phyloP scores from a whole-genome alignment of 2,888 invertebrate species.

The Trypoxylon attenuatum region DNA sequence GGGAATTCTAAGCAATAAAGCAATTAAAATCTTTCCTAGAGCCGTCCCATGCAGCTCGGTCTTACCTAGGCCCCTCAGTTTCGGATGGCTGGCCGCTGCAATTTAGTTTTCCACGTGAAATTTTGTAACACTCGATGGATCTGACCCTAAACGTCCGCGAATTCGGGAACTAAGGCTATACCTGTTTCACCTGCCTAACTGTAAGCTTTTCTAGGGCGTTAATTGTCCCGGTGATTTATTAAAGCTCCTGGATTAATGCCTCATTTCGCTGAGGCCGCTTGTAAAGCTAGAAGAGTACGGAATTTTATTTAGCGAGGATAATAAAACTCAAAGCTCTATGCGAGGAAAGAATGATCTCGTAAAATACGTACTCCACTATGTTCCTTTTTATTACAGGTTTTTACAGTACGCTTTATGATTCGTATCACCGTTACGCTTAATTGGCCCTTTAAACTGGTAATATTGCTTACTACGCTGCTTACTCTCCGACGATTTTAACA shows the following conservation, averaged over 20 bases:
- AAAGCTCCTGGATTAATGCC: conserved; percentile 9
- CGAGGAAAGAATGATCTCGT: too few relatives aligned
- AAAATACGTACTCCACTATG: neutral
- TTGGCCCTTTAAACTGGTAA: neutral
- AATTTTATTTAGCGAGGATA: neutral
- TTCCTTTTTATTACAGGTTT: neutral
- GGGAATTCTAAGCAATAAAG: conserved; percentile 61
- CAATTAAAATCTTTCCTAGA: conserved; percentile 53
- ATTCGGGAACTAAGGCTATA: neutral
- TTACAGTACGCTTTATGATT: neutral
- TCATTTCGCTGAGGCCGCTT: neutral
- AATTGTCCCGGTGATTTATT: conserved; percentile 43
- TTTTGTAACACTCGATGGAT: neutral
- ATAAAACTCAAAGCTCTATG: neutral
- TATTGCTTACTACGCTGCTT: too few relatives aligned
- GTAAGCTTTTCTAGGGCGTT: conserved; percentile 14
- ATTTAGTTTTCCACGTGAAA: conserved; percentile 23
- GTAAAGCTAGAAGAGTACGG: neutral
- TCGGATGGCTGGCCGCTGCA: neutral
- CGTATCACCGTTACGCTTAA: neutral
- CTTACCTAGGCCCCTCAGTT: too few relatives aligned
- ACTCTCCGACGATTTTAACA: neutral
- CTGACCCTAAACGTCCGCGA: conserved; percentile 22
- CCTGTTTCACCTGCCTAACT: conserved; percentile 26
- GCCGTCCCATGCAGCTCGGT: neutral